A percentile compares a stretch with the other conserved stretches of the same genome.
These are phyloP conservation scores for Pomacea maculata DNA, from an alignment of 1,140 invertebrate genomes.

Conservation along the genomic window DNA sequence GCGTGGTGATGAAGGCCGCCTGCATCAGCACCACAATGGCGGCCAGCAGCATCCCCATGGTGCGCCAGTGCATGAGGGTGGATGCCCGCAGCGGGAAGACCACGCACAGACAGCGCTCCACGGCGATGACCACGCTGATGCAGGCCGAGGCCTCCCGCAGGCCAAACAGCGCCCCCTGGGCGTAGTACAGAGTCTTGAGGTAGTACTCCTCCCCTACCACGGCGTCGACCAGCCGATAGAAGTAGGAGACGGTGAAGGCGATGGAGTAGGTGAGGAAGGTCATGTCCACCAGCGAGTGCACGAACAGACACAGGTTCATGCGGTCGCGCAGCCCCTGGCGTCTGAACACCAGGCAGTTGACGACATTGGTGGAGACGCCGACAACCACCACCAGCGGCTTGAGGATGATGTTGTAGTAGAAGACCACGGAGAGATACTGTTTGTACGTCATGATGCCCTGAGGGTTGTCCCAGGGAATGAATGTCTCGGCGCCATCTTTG, in stretches of 20 bases:
- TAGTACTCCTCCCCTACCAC: not conserved
- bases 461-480: no score
- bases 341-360: conserved; percentile 4
- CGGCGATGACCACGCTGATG: not conserved
- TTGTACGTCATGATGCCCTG: no score
- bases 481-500: no score
- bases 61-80: not conserved
- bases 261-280: not conserved
- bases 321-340: not conserved
- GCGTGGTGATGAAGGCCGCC: not conserved
- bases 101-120: not conserved
- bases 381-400: not conserved
- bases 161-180: not conserved
- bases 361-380: not conserved
- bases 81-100: not conserved
- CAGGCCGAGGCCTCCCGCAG: not conserved
- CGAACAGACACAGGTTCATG: not conserved
- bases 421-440: no score
- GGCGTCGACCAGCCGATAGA: not conserved
- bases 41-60: not conserved
- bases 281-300: not conserved
- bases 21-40: not conserved
- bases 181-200: no score
- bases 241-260: not conserved
- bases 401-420: not conserved